These are phyloP conservation scores for Apus apus DNA, from an alignment of 2,113 vertebrate species.

Conservation along the genomic window DNA sequence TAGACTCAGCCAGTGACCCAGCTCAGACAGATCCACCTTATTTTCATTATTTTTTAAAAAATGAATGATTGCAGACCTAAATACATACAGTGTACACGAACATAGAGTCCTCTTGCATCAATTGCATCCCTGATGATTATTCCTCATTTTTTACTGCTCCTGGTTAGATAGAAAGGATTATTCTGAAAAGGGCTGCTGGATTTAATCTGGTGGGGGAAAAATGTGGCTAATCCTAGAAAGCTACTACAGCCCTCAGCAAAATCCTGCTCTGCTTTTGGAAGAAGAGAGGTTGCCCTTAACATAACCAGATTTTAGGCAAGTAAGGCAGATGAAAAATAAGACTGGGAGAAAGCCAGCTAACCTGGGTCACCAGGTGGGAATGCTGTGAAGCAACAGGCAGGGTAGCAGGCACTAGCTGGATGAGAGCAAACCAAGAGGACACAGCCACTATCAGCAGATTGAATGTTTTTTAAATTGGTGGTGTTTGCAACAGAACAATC, in stretches of 20 bases:
- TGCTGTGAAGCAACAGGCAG: not conserved
- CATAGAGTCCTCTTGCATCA: not conserved
- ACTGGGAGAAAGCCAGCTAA: not conserved
- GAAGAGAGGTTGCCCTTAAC: not conserved
- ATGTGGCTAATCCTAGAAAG: not conserved
- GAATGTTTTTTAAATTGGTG: not conserved
- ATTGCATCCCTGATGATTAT: not conserved
- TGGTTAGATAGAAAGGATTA: not conserved
- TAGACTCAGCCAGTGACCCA: not conserved
- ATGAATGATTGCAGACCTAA: not conserved
- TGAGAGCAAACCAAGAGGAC: not conserved
- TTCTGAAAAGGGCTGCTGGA: not conserved
- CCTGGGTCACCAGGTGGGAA: constrained; percentile 1
- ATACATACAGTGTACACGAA: accelerated
- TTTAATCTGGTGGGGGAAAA: too few relatives aligned
- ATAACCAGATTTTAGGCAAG: not conserved
- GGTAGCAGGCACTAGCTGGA: not conserved
- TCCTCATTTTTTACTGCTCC: not conserved
- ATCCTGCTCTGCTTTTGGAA: not conserved
- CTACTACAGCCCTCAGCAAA: not conserved
- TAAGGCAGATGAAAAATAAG: not conserved
- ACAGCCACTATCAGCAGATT: not conserved
- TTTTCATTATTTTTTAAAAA: not conserved
- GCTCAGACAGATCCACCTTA: not conserved
- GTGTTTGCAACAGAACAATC: not conserved